phyloP scores from a whole-genome alignment of 2,888 invertebrate species.

The Dryocosmus kuriphilus region DNA sequence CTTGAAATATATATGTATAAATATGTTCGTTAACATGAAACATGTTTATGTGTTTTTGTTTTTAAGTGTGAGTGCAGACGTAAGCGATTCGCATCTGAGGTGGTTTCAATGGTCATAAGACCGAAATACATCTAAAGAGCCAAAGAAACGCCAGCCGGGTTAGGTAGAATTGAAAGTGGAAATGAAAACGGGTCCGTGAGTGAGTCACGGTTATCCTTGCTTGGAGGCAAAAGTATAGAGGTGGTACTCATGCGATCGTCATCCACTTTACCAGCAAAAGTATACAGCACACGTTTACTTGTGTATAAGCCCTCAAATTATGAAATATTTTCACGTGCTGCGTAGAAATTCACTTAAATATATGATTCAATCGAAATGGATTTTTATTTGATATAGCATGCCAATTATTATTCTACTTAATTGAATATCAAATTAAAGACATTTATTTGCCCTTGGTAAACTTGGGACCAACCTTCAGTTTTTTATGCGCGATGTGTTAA shows the following conservation, averaged over 20 bases:
- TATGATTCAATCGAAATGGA: not conserved
- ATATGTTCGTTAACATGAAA: not conserved
- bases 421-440: not conserved
- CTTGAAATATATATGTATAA: not conserved
- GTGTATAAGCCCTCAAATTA: conserved; percentile 24
- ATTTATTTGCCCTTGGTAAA: not conserved
- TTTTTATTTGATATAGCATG: not conserved
- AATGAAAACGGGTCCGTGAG: conserved; percentile 32
- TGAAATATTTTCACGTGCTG: conserved; percentile 31
- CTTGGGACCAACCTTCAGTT: not conserved
- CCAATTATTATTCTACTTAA: not conserved
- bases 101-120: conserved; percentile 13
- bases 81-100: conserved; percentile 18
- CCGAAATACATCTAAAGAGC: conserved; percentile 7
- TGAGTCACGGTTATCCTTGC: conserved; percentile 36
- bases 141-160: conserved; percentile 17
- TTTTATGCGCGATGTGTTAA: too few relatives aligned
- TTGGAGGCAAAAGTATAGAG: not conserved
- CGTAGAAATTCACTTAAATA: conserved; percentile 20
- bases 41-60: not conserved
- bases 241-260: not conserved
- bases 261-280: conserved; percentile 2
- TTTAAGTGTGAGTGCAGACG: not conserved
- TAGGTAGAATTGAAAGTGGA: conserved; percentile 37
- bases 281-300: not conserved